phyloP scores from a whole-genome alignment of 1,140 invertebrate genomes.

The Laupala kohalensis region DNA sequence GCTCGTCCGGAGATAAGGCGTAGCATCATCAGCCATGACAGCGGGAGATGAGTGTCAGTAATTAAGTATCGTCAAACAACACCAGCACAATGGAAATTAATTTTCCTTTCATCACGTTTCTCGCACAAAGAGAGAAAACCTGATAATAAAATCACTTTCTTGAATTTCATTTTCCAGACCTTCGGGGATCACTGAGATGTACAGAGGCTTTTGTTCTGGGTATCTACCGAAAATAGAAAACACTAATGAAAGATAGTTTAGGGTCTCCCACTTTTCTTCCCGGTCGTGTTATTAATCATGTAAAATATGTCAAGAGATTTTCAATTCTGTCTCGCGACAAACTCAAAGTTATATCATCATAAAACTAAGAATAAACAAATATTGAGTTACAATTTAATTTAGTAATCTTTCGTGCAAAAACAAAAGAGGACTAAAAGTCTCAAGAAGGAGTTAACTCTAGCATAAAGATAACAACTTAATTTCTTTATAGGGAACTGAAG shows the following conservation, averaged over 20 bases:
- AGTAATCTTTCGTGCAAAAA: too few species aligned
- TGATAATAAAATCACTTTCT: background rate
- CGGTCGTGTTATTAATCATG: background rate
- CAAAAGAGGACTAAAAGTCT: too few species aligned
- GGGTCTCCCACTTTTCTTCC: background rate
- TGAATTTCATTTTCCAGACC: background rate
- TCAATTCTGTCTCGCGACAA: too few species aligned
- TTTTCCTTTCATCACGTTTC: background rate
- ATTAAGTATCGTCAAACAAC: background rate
- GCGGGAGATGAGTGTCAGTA: background rate
- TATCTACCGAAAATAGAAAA: background rate
- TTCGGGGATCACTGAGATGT: background rate
- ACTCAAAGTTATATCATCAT: too few species aligned
- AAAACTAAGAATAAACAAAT: too few species aligned
- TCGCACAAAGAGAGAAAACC: background rate
- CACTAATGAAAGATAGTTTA: background rate
- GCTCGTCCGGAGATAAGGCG: background rate
- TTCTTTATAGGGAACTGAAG: too few species aligned
- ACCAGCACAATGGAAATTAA: background rate
- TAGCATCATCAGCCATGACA: background rate
- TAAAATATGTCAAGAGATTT: too few species aligned
- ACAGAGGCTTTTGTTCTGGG: background rate
- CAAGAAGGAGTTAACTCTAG: too few species aligned
- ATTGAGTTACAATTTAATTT: too few species aligned
- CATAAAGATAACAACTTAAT: too few species aligned